Evolutionary conservation across 2,113 vertebrate species (phyloP).

Genomic region (Axis porcinus): DNA sequence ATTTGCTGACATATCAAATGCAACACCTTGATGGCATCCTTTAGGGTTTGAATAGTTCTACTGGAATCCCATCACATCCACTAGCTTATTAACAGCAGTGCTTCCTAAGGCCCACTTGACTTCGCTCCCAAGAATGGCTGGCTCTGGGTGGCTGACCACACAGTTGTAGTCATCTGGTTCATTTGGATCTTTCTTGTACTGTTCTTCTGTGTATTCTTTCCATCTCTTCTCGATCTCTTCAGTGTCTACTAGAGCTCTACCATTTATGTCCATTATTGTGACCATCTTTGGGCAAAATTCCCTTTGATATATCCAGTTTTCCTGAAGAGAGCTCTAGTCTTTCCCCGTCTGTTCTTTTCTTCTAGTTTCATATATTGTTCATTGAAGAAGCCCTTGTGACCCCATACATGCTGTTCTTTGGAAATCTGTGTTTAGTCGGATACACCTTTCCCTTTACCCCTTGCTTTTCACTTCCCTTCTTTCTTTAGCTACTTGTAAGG

Average conservation of each 20-base stretch:
- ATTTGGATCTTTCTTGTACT: neutral
- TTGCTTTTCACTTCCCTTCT: neutral
- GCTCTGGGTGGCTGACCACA: neutral
- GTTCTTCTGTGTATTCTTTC: neutral
- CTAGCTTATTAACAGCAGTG: neutral
- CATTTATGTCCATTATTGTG: neutral
- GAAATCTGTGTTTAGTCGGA: neutral
- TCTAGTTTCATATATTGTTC: neutral
- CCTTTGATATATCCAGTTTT: neutral
- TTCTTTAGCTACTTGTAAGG: neutral
- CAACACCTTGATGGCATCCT: neutral
- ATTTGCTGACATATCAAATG: neutral
- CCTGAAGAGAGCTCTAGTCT: neutral
- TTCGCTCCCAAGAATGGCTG: neutral
- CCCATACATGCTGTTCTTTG: neutral
- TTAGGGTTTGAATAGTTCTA: accelerated
- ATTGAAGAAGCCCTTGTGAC: neutral
- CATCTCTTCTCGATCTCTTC: neutral
- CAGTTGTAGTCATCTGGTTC: accelerated
- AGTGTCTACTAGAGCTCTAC: neutral
- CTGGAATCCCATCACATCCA: neutral
- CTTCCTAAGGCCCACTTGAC: neutral
- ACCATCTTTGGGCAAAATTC: neutral
- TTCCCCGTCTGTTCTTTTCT: neutral
- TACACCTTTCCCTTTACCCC: neutral